A percentile compares a stretch with the other conserved stretches of the same genome.
Conservation (phyloP, 2,113 vertebrate genomes). For the Pachyramphus minor region DNA sequence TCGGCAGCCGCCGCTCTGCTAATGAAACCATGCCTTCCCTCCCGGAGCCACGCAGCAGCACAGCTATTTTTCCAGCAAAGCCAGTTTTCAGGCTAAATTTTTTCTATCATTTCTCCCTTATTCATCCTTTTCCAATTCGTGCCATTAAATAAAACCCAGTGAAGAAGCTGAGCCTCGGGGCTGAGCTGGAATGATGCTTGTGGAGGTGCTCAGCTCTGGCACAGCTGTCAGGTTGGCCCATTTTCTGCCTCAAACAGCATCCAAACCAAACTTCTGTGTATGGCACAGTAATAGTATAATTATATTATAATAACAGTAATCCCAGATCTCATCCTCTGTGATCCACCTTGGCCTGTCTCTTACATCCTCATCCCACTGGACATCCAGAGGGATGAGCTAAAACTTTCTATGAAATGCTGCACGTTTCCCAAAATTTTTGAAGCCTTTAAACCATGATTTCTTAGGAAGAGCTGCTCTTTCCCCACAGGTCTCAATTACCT, state of each 20-base stretch:
- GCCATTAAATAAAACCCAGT: background rate
- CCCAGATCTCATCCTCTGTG: background rate
- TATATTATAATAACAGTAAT: background rate
- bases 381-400: background rate
- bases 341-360: background rate
- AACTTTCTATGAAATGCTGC: background rate
- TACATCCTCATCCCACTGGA: background rate
- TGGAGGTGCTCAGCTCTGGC: background rate
- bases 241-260: background rate
- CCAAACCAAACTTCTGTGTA: background rate
- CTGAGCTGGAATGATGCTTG: background rate
- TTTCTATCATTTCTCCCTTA: background rate
- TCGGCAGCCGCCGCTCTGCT: background rate
- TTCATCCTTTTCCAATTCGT: background rate
- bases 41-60: background rate
- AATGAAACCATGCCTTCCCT: background rate
- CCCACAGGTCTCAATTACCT: background rate
- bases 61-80: background rate
- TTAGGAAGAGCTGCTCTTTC: background rate
- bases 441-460: slow-evolving; percentile 2
- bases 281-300: background rate
- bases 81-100: background rate
- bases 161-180: background rate
- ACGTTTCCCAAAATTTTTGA: background rate
- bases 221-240: accelerated